phyloP scores from a whole-genome alignment of 2,888 invertebrate species.

The Eulithis prunata region DNA sequence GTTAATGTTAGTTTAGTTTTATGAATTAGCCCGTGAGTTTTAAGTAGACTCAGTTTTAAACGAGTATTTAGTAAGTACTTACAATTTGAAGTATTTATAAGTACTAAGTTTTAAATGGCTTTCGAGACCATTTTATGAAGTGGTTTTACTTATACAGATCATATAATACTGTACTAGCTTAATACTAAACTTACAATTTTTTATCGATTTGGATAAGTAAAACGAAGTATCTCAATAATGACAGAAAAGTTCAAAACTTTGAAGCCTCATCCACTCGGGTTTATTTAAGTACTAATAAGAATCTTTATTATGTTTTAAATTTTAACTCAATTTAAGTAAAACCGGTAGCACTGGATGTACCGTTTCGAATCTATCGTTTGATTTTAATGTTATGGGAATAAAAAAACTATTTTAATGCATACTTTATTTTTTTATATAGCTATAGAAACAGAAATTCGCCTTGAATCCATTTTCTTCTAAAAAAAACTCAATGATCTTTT shows the following conservation, averaged over 20 bases:
- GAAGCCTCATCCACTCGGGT: constrained; percentile 1
- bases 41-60: neutral
- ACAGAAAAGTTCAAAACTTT: constrained; percentile 17
- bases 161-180: too few species aligned
- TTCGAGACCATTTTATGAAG: neutral
- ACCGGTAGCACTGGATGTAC: constrained; percentile 37
- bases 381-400: constrained; percentile 19
- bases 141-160: too few species aligned
- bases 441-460: too few species aligned
- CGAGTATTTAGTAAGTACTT: neutral
- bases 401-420: constrained; percentile 11
- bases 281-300: constrained; percentile 15
- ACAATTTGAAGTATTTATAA: constrained; percentile 1
- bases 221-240: neutral
- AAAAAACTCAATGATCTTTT: too few species aligned
- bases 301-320: neutral
- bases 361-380: constrained; percentile 14
- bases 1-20: neutral
- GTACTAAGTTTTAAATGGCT: constrained; percentile 14
- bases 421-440: neutral
- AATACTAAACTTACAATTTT: too few species aligned
- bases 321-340: constrained; percentile 1
- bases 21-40: neutral
- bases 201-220: constrained; percentile 5
- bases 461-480: too few species aligned